Conservation (phyloP, 2,888 invertebrate species). For the Norana najaformis region DNA sequence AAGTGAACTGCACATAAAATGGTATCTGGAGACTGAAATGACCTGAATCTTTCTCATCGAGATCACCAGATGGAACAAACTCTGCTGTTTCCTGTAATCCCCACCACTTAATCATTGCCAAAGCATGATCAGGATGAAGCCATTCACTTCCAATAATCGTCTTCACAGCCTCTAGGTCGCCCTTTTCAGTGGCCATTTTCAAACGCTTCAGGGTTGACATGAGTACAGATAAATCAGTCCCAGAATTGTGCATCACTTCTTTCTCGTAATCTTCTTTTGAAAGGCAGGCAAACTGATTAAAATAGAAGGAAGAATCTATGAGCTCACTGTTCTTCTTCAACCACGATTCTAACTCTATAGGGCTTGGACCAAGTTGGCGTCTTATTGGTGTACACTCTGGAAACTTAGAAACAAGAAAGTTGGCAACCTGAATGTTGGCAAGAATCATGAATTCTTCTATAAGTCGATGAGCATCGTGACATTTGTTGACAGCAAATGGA, state of each 20-base stretch:
- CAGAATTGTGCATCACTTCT: neutral
- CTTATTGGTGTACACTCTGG: constrained; percentile 48
- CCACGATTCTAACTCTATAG: constrained; percentile 14
- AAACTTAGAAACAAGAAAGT: constrained; percentile 46
- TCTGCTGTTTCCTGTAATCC: constrained; percentile 46
- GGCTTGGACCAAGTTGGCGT: constrained; percentile 27
- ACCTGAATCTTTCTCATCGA: constrained; percentile 19
- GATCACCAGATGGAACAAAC: constrained; percentile 46
- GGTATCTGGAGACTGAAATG: constrained; percentile 51
- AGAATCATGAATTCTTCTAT: constrained; percentile 52
- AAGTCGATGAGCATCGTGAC: constrained; percentile 39
- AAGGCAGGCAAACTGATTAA: neutral
- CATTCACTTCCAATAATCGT: neutral
- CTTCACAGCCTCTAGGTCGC: neutral
- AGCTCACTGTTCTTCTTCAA: neutral
- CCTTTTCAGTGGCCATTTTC: neutral
- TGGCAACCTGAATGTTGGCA: constrained; percentile 51
- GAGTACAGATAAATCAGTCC: neutral
- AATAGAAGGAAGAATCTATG: constrained; percentile 16
- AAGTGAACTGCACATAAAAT: constrained; percentile 50
- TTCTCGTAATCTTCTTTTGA: neutral
- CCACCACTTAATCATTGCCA: constrained; percentile 49
- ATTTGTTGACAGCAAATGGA: neutral
- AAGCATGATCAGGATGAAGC: constrained; percentile 50
- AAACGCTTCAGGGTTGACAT: neutral